Conservation (phyloP, 2,888 invertebrate species). For the Noctua comes region DNA sequence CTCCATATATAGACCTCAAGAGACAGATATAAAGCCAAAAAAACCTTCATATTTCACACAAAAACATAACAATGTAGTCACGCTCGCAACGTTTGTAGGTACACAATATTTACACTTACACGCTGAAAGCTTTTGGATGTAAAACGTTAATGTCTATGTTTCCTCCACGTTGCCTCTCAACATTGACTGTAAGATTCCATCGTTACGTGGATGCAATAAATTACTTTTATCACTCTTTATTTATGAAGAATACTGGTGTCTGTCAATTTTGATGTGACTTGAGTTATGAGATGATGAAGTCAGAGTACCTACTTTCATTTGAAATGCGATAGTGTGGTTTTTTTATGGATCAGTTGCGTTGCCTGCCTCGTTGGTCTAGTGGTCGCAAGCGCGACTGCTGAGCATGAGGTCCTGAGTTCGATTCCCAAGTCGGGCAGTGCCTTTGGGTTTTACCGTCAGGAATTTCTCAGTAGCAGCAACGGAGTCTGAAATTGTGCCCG, state of each 20-base stretch:
- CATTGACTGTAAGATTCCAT: conserved; percentile 73
- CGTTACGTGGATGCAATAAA: conserved; percentile 68
- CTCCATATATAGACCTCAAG: conserved; percentile 7
- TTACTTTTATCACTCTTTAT: conserved; percentile 63
- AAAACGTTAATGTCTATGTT: conserved; percentile 82
- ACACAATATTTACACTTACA: conserved; percentile 82
- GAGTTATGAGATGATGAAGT: background rate
- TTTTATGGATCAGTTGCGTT: background rate
- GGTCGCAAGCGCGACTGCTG: no score
- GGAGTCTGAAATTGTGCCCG: no score
- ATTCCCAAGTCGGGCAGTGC: no score
- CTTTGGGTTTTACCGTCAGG: no score
- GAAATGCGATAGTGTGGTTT: background rate
- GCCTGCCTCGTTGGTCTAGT: no score
- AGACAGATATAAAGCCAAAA: conserved; percentile 23
- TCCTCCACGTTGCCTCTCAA: conserved; percentile 77
- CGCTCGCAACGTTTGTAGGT: conserved; percentile 70
- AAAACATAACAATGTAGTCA: conserved; percentile 65
- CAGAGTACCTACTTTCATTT: background rate
- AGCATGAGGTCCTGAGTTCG: no score
- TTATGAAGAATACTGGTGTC: conserved; percentile 58
- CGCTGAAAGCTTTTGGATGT: conserved; percentile 86
- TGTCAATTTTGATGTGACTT: conserved; percentile 53
- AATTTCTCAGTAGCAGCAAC: no score
- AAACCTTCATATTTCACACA: conserved; percentile 63